These are phyloP conservation scores for Tetrao urogallus DNA, from an alignment of 2,113 vertebrate genomes.

Conservation along the genomic window DNA sequence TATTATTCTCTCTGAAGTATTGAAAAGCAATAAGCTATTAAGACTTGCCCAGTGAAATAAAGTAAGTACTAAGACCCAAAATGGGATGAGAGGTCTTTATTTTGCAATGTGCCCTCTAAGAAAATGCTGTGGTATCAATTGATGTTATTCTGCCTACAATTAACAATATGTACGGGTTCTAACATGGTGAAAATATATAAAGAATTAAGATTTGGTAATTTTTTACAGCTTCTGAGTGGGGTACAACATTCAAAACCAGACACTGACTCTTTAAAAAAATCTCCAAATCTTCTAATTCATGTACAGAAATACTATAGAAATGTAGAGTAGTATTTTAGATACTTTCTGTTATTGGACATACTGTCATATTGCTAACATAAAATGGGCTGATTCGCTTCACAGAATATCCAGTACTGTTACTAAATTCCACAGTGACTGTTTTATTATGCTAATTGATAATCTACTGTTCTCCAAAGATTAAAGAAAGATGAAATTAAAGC, in stretches of 20 bases:
- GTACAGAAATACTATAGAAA: neutral
- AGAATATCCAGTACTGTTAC: conserved; percentile 67
- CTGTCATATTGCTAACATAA: conserved; percentile 22
- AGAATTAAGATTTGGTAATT: neutral
- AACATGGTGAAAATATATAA: neutral
- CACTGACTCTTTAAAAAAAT: neutral
- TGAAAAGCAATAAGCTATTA: neutral
- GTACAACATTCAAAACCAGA: neutral
- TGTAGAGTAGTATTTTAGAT: neutral
- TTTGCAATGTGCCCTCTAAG: neutral
- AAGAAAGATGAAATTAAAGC: conserved; percentile 84
- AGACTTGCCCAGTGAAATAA: neutral
- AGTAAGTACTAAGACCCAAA: neutral
- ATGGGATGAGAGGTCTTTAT: neutral
- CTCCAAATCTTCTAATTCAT: neutral
- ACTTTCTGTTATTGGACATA: neutral
- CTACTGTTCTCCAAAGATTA: conserved; percentile 74
- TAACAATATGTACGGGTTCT: neutral
- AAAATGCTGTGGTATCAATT: neutral
- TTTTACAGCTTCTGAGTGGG: neutral
- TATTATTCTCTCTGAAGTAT: neutral
- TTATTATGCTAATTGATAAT: conserved; percentile 84
- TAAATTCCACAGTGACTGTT: conserved; percentile 74
- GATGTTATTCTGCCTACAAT: neutral
- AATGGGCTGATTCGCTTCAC: conserved; percentile 28